A percentile compares a stretch with the other conserved stretches of the same genome.
Evolutionary conservation across 1,140 invertebrate genomes (phyloP).

Genomic region (Habropoda laboriosa): DNA sequence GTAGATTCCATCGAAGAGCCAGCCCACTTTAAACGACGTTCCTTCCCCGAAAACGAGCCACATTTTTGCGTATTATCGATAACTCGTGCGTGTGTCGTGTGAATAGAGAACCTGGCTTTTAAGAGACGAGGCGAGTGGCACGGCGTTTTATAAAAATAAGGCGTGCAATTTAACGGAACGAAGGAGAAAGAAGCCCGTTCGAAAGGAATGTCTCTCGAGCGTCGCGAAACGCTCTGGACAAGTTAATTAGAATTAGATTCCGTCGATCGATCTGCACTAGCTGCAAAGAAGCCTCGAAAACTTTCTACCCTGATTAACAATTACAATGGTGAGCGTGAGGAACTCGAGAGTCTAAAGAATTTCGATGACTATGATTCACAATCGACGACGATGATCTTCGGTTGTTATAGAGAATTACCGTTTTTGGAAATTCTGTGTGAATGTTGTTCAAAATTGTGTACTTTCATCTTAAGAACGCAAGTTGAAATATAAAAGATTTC

Average conservation of each 20-base stretch:
- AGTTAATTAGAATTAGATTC: conserved; percentile 30
- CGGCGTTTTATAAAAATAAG: conserved; percentile 1
- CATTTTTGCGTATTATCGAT: background rate
- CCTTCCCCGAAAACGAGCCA: background rate
- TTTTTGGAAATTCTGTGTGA: background rate
- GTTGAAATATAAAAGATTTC: no score
- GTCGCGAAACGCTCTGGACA: conserved; percentile 9
- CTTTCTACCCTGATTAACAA: conserved; percentile 25
- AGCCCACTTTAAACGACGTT: background rate
- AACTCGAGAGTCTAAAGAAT: background rate
- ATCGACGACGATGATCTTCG: background rate
- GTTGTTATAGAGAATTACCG: background rate
- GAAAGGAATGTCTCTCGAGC: conserved; percentile 1
- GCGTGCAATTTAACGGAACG: conserved; percentile 12
- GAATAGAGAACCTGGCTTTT: no score
- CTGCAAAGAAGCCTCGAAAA: conserved; percentile 28
- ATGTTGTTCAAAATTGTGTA: no score
- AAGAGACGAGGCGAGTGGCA: background rate
- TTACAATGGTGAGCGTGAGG: conserved; percentile 8
- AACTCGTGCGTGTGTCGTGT: background rate
- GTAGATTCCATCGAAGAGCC: background rate
- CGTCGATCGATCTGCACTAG: background rate
- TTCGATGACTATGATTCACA: background rate
- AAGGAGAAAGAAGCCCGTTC: conserved; percentile 8
- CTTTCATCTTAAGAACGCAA: no score